These are phyloP conservation scores for Brevimyrus niger DNA, from an alignment of 2,113 vertebrate species.

Conservation along the genomic window DNA sequence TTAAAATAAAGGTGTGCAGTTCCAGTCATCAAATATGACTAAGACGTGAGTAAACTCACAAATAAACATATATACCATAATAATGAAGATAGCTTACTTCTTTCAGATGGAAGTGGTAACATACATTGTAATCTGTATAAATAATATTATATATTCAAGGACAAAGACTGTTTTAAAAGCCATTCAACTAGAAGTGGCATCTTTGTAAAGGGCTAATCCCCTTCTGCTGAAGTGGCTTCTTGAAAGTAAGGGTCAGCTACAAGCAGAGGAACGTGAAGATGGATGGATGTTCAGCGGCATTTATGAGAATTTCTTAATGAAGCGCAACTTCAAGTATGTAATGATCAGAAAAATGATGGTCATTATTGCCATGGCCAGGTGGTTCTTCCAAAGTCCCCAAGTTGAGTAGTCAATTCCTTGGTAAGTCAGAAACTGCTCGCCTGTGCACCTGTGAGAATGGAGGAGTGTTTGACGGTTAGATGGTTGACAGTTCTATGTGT, in stretches of 20 bases:
- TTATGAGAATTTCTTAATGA: slow-evolving; percentile 83
- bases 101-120: neutral
- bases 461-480: neutral
- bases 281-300: neutral
- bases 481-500: neutral
- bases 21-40: neutral
- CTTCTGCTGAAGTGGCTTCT: neutral
- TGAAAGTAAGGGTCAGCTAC: neutral
- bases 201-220: neutral
- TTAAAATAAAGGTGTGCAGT: neutral
- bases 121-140: neutral
- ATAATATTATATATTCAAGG: neutral
- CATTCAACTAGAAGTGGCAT: neutral
- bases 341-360: slow-evolving; percentile 67
- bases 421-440: slow-evolving; percentile 55
- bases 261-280: neutral
- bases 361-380: slow-evolving; percentile 72
- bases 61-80: neutral
- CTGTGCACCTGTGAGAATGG: slow-evolving; percentile 53
- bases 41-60: neutral
- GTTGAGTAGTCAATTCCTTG: slow-evolving; percentile 67
- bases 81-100: neutral
- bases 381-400: slow-evolving; percentile 86
- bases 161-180: neutral
- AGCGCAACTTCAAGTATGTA: slow-evolving; percentile 73